Evolutionary conservation across 2,888 invertebrate genomes (phyloP), one percentile per base, ranked within the genome.

Genomic region (Fragum whitleyi): DNA sequence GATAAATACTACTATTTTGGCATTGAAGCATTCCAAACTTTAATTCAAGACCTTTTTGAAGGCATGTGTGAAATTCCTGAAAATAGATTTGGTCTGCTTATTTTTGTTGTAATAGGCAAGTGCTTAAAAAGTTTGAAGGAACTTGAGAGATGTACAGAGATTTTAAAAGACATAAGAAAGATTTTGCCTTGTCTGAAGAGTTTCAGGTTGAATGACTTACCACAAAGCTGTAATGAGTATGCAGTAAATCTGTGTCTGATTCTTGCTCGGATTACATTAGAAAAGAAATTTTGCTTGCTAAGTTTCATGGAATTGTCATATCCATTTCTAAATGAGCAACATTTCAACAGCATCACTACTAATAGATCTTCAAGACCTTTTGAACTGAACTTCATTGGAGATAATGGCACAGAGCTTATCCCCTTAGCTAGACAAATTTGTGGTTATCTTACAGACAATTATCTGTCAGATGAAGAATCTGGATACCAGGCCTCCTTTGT

Each of bases 291-390:
- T 21, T 39, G 36, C 16, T 57, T 39, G 57, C 26, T 71, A 16
- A n/a, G 11, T 23, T 39, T 32, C 23, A 57, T 71, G 36, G 14
- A 55, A 14, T 16, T 29, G n/a, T 71, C 57, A 23, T 39, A 39
- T 9, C 71, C 71, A 55, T 71, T 71, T 36, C 21, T 57, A 9
- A 16, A 55, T n/a, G n/a, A n/a, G n/a, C n/a, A n/a, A n/a, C n/a
- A n/a, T n/a, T n/a, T n/a, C n/a, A n/a, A n/a, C n/a, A n/a, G n/a
- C n/a, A n/a, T n/a, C n/a, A n/a, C n/a, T n/a, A n/a, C n/a, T n/a
- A n/a, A n/a, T n/a, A n/a, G n/a, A n/a, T n/a, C n/a, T n/a, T n/a
- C n/a, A n/a, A n/a, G n/a, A n/a, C n/a, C n/a, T n/a, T n/a, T n/a
- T n/a, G n/a, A n/a, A n/a, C n/a, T n/a, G n/a, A n/a, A n/a, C n/a